Percentiles rank a stretch among this genome's conserved stretches.
phyloP scores from a whole-genome alignment of 2,113 vertebrate genomes.

The Excalfactoria chinensis region DNA sequence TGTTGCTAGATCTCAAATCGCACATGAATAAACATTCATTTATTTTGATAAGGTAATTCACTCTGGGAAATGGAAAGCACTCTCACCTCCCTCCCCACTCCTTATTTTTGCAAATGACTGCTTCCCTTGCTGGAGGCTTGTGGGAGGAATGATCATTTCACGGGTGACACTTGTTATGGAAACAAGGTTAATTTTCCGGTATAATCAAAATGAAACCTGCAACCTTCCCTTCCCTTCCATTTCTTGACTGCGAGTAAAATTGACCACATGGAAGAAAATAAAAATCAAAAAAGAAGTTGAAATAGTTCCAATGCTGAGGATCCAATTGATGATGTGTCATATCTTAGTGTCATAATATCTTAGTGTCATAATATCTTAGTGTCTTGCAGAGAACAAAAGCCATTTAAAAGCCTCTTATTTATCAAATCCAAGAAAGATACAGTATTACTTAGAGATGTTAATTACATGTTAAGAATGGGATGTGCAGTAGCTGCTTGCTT shows the following conservation, averaged over 20 bases:
- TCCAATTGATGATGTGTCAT: neutral
- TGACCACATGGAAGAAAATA: neutral
- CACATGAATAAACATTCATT: neutral
- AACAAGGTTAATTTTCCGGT: neutral
- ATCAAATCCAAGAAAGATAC: neutral
- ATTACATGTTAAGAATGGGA: neutral
- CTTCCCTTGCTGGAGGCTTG: neutral
- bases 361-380: neutral
- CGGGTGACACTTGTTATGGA: neutral
- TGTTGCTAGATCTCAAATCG: neutral
- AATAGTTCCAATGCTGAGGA: neutral
- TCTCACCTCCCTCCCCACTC: neutral
- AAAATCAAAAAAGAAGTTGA: neutral
- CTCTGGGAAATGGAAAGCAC: neutral
- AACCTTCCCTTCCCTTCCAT: neutral
- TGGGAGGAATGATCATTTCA: neutral
- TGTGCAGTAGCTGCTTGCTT: neutral
- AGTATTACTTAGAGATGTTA: neutral
- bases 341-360: neutral
- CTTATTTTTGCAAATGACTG: neutral
- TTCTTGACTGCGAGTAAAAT: neutral
- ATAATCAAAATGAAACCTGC: neutral
- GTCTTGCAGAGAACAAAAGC: neutral
- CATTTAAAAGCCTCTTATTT: neutral
- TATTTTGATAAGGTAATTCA: neutral